These are phyloP conservation scores for Anser cygnoides DNA, from an alignment of 2,113 vertebrate genomes.

Conservation along the genomic window DNA sequence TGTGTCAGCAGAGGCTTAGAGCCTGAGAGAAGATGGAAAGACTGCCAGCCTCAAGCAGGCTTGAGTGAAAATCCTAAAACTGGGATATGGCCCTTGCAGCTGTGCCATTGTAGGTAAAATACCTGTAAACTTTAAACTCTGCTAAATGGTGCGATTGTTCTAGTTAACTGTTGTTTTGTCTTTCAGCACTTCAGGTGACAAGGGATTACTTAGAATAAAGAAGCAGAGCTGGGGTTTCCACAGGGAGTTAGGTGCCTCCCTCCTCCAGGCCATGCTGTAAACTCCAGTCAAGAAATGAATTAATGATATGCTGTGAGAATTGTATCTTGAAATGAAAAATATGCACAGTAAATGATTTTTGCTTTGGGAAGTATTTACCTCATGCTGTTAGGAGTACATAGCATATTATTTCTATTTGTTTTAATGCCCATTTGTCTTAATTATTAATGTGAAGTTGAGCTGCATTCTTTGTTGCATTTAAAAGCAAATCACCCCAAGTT, in stretches of 20 bases:
- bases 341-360: background rate
- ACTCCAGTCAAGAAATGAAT: background rate
- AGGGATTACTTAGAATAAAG: background rate
- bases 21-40: background rate
- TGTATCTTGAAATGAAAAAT: background rate
- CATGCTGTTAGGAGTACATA: constrained; percentile 63
- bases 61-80: background rate
- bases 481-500: constrained; percentile 62
- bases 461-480: constrained; percentile 16
- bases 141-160: background rate
- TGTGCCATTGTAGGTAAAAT: accelerated
- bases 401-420: constrained; percentile 77
- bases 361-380: constrained; percentile 50
- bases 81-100: background rate
- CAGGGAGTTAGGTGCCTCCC: background rate
- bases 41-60: background rate
- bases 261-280: constrained; percentile 6
- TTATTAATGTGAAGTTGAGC: constrained; percentile 69
- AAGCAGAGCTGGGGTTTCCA: background rate
- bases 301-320: background rate
- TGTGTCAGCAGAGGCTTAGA: background rate
- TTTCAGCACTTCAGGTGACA: background rate
- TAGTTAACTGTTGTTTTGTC: background rate
- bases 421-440: constrained; percentile 73
- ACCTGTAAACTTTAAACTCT: background rate